phyloP scores from a whole-genome alignment of 2,888 invertebrate species.

The Tipula helvola region DNA sequence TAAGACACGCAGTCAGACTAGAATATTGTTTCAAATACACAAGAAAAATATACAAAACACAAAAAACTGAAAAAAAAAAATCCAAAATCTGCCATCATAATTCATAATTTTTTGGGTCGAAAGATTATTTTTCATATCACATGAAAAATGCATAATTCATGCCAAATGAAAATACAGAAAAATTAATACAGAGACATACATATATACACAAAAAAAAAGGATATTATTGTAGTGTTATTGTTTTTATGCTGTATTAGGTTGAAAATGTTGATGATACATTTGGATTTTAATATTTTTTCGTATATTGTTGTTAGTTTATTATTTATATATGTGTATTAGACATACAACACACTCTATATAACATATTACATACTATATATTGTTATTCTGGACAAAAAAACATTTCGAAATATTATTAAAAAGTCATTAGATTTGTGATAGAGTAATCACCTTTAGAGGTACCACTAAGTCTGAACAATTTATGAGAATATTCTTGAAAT shows the following conservation, averaged over 20 bases:
- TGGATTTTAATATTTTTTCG: background rate
- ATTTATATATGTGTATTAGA: background rate
- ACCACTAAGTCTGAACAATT: background rate
- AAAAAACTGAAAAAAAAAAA: background rate
- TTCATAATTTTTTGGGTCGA: constrained; percentile 8
- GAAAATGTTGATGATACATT: background rate
- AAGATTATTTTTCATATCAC: constrained; percentile 9
- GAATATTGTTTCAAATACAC: background rate
- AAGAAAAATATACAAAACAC: background rate
- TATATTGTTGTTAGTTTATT: background rate
- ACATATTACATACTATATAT: no score
- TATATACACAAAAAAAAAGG: background rate
- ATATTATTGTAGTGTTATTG: background rate
- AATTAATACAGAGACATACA: background rate
- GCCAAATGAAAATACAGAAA: constrained; percentile 5
- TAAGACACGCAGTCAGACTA: constrained; percentile 4
- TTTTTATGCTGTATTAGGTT: background rate
- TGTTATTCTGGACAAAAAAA: background rate
- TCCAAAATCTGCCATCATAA: constrained; percentile 9
- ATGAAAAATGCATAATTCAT: constrained; percentile 9
- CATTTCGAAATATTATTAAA: background rate
- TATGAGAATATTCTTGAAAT: background rate
- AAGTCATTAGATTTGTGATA: background rate
- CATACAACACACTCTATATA: background rate
- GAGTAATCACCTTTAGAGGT: background rate